Evolutionary conservation across 2,888 invertebrate species (phyloP).

Genomic region (Helleia helle): DNA sequence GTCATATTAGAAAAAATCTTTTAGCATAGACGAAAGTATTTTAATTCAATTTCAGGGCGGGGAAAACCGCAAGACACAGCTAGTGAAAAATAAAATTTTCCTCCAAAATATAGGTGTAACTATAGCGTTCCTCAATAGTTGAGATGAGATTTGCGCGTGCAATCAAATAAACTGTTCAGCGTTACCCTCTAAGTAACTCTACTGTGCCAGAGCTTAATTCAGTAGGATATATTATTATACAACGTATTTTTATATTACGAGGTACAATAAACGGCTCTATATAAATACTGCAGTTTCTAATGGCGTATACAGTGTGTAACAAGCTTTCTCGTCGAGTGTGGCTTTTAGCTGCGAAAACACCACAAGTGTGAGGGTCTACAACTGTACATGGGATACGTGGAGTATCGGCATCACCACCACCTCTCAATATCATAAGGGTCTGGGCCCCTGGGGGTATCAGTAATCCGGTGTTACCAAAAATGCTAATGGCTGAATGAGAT

Average conservation of each 20-base stretch:
- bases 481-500: too few species aligned
- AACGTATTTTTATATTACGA: neutral
- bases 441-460: neutral
- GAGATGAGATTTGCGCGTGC: too few species aligned
- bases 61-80: too few species aligned
- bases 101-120: too few species aligned
- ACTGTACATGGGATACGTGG: constrained; percentile 38
- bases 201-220: too few species aligned
- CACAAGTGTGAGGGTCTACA: constrained; percentile 22
- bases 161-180: neutral
- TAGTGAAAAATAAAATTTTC: too few species aligned
- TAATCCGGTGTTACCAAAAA: neutral
- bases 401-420: constrained; percentile 12
- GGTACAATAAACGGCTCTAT: neutral
- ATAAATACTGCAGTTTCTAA: neutral
- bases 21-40: too few species aligned
- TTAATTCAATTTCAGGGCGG: too few species aligned
- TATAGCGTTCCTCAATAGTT: too few species aligned
- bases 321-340: constrained; percentile 25
- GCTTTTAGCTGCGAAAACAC: constrained; percentile 68
- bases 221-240: too few species aligned
- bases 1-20: too few species aligned
- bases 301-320: constrained; percentile 3
- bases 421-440: neutral
- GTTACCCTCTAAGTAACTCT: too few species aligned